Percentiles rank a stretch among this genome's conserved stretches.
Evolutionary conservation across 2,797 vertebrate genomes (phyloP).

Genomic region (Vultur gryphus): DNA sequence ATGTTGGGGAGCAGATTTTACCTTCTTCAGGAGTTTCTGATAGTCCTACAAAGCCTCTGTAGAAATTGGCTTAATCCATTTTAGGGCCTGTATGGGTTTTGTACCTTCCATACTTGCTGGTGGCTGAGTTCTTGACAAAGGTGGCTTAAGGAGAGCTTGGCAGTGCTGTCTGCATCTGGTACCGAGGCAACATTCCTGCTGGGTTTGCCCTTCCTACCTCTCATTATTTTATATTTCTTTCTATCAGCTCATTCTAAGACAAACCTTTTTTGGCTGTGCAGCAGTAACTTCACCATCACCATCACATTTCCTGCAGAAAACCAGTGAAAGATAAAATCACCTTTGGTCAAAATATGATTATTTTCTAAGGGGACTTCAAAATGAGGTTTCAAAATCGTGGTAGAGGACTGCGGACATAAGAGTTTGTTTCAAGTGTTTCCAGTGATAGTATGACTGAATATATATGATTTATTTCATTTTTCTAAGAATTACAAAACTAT

Average conservation of each 20-base stretch:
- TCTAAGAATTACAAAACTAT: conserved; percentile 54
- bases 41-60: neutral
- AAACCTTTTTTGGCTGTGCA: neutral
- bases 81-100: neutral
- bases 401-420: neutral
- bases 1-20: neutral
- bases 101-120: neutral
- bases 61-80: neutral
- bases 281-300: neutral
- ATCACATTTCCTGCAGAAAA: neutral
- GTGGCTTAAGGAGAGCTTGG: neutral
- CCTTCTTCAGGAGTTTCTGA: neutral
- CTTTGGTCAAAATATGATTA: neutral
- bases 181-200: fast-evolving
- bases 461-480: conserved; percentile 11
- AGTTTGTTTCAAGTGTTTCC: conserved; percentile 49
- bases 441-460: conserved; percentile 20
- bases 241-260: neutral
- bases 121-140: neutral
- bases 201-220: neutral
- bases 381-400: neutral
- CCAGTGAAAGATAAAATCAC: neutral
- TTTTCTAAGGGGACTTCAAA: neutral
- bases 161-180: neutral
- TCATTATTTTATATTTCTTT: neutral